phyloP scores from a whole-genome alignment of 1,140 invertebrate species.

The Helicoverpa armigera region DNA sequence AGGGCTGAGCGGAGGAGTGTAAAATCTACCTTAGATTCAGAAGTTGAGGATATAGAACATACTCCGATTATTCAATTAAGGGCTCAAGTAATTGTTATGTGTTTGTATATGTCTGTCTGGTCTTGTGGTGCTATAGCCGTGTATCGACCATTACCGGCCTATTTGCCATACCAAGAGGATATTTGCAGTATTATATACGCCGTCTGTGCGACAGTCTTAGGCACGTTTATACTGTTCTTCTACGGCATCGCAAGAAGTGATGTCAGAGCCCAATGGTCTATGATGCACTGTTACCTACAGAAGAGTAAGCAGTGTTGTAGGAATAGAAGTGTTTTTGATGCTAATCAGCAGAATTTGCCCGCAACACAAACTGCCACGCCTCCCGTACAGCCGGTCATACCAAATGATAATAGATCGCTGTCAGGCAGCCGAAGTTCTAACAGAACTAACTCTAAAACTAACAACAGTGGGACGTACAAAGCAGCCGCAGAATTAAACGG shows the following conservation, averaged over 20 bases:
- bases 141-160: constrained; percentile 88
- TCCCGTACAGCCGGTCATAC: constrained; percentile 70
- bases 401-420: constrained; percentile 87
- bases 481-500: constrained; percentile 85
- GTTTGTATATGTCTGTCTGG: constrained; percentile 93
- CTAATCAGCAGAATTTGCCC: constrained; percentile 87
- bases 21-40: constrained; percentile 90
- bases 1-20: constrained; percentile 87
- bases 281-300: constrained; percentile 88
- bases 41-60: constrained; percentile 93
- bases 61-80: constrained; percentile 93
- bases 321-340: constrained; percentile 89
- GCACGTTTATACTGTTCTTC: constrained; percentile 94
- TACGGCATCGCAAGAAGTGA: constrained; percentile 95
- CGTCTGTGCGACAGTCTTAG: constrained; percentile 90
- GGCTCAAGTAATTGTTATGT: constrained; percentile 92
- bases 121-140: constrained; percentile 90
- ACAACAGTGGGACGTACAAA: constrained; percentile 87
- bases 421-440: constrained; percentile 89
- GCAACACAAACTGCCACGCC: constrained; percentile 80
- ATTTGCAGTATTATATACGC: constrained; percentile 93
- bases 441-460: constrained; percentile 86
- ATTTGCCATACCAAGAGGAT: constrained; percentile 90
- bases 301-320: constrained; percentile 89
- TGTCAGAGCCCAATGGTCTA: constrained; percentile 91